These are phyloP conservation scores for Arizona elegans DNA, from an alignment of 2,113 vertebrate species.

Conservation along the genomic window DNA sequence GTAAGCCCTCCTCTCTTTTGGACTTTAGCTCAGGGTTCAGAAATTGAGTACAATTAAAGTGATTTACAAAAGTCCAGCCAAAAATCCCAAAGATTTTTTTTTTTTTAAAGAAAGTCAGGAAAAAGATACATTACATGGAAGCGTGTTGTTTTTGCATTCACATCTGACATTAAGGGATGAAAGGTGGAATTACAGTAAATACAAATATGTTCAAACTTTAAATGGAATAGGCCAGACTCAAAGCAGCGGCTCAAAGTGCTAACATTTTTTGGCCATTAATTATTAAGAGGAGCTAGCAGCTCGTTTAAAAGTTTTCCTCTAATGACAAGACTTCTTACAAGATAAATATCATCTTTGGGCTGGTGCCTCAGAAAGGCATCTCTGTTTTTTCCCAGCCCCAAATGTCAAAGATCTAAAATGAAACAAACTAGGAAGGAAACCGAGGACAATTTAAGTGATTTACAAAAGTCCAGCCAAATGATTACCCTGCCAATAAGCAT, in stretches of 20 bases:
- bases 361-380: slow-evolving; percentile 44
- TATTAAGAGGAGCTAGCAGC: slow-evolving; percentile 75
- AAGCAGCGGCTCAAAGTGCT: slow-evolving; percentile 71
- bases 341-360: slow-evolving; percentile 62
- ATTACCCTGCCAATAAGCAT: neutral
- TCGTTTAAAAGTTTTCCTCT: slow-evolving; percentile 71
- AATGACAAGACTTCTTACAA: slow-evolving; percentile 71
- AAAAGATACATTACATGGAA: neutral
- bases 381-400: slow-evolving; percentile 33
- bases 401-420: slow-evolving; percentile 17
- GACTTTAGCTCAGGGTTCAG: neutral
- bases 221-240: slow-evolving; percentile 70
- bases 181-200: slow-evolving; percentile 79
- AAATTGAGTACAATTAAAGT: neutral
- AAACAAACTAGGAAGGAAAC: neutral
- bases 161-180: slow-evolving; percentile 71
- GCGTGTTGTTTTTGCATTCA: slow-evolving; percentile 15
- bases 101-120: neutral
- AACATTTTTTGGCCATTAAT: slow-evolving; percentile 72
- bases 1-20: neutral
- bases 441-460: neutral
- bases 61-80: too few relatives aligned
- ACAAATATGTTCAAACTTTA: slow-evolving; percentile 72
- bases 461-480: neutral
- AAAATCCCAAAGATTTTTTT: neutral